These are phyloP conservation scores for Novumbra hubbsi DNA, from an alignment of 2,797 vertebrate genomes.

Conservation along the genomic window DNA sequence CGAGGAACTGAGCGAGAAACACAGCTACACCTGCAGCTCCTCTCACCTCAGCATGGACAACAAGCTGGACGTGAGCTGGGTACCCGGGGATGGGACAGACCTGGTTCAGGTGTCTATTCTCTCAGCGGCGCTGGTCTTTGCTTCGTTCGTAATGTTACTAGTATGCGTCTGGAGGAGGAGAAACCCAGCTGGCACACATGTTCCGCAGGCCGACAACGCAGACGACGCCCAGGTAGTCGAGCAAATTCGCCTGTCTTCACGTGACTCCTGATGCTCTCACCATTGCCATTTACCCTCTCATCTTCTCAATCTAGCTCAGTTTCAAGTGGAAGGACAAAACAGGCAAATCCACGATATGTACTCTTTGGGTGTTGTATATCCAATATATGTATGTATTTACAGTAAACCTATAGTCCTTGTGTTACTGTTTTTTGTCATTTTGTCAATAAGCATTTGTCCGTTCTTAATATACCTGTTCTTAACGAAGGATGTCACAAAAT, in stretches of 20 bases:
- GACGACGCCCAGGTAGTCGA: background rate
- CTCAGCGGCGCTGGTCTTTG: background rate
- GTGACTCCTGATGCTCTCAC: background rate
- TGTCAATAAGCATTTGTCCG: too few species aligned
- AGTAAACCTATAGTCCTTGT: too few species aligned
- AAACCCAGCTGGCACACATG: background rate
- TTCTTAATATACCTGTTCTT: too few species aligned
- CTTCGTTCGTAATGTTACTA: background rate
- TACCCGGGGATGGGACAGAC: background rate
- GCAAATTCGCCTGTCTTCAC: background rate
- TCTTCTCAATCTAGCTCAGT: background rate
- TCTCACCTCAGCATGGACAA: constrained; percentile 20
- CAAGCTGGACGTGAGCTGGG: constrained; percentile 17
- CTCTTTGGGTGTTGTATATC: too few species aligned
- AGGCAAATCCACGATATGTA: background rate
- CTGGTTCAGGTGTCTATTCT: background rate
- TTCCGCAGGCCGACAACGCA: background rate
- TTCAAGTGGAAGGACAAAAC: background rate
- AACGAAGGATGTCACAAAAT: too few species aligned
- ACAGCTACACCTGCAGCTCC: constrained; percentile 14
- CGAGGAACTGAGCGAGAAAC: constrained; percentile 14
- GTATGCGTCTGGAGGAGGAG: background rate
- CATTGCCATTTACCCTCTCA: background rate
- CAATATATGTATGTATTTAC: too few species aligned
- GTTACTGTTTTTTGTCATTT: too few species aligned